phyloP scores from a whole-genome alignment of 2,888 invertebrate genomes.

The Xylota segnis region DNA sequence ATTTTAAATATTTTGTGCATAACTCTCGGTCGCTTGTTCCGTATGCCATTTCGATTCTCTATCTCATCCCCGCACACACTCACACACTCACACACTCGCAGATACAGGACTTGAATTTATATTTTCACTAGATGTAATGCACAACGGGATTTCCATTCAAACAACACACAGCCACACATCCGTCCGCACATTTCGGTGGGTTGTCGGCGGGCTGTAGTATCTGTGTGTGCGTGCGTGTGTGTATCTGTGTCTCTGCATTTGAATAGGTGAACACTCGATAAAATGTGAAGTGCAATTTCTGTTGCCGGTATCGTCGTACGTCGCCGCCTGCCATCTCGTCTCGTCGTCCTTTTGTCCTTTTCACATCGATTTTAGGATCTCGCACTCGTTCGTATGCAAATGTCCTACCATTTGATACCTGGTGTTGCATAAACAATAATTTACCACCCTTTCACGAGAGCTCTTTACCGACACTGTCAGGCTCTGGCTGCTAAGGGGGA shows the following conservation, averaged over 20 bases:
- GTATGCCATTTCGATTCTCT: constrained; percentile 59
- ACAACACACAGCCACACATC: too few relatives aligned
- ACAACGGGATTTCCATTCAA: constrained; percentile 56
- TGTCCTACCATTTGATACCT: constrained; percentile 59
- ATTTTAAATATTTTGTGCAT: constrained; percentile 72
- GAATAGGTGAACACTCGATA: constrained; percentile 54
- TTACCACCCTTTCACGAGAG: constrained; percentile 30
- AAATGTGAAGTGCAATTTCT: constrained; percentile 62
- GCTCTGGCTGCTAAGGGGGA: not conserved
- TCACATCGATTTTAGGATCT: constrained; percentile 46
- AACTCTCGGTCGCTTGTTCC: constrained; percentile 66
- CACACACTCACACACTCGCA: not conserved
- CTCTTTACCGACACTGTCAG: constrained; percentile 5
- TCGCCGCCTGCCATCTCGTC: constrained; percentile 15
- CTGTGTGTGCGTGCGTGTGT: not conserved
- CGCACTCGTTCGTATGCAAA: constrained; percentile 46
- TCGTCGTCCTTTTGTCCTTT: too few relatives aligned
- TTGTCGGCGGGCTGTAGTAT: too few relatives aligned
- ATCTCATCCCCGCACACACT: too few relatives aligned
- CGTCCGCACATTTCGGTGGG: constrained; percentile 9
- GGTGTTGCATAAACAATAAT: constrained; percentile 66
- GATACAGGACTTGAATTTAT: constrained; percentile 57
- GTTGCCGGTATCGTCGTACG: constrained; percentile 11
- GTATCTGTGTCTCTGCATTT: constrained; percentile 10
- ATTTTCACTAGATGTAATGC: constrained; percentile 50